Conservation (phyloP, 2,888 invertebrate genomes). For the Torymus texanus region DNA sequence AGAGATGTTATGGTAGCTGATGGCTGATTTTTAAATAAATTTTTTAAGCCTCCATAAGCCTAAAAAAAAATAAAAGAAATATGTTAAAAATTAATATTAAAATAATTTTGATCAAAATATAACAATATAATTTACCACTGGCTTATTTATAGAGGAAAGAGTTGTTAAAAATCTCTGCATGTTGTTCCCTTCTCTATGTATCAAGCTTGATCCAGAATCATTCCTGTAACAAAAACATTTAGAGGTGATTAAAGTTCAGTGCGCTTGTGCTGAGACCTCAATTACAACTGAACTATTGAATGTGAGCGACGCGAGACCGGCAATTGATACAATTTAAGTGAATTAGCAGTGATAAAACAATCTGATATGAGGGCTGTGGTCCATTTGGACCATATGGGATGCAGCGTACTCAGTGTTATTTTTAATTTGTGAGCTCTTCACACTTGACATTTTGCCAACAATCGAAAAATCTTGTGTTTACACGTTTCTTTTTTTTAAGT, state of each 20-base stretch:
- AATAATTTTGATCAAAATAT: neutral
- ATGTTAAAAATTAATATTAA: constrained; percentile 5
- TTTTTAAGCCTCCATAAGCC: constrained; percentile 56
- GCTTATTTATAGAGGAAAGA: constrained; percentile 44
- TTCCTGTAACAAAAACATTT: constrained; percentile 47
- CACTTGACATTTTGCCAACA: constrained; percentile 32
- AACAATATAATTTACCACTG: constrained; percentile 36
- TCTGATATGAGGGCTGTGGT: constrained; percentile 13
- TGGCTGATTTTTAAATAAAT: constrained; percentile 47
- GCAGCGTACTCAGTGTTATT: constrained; percentile 14
- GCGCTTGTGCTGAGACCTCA: constrained; percentile 16
- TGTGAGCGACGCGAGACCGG: constrained; percentile 22
- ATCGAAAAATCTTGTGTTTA: neutral
- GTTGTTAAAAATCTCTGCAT: constrained; percentile 42
- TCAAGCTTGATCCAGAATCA: constrained; percentile 22
- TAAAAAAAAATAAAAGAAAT: constrained; percentile 38
- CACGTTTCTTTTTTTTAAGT: constrained; percentile 4
- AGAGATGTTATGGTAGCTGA: constrained; percentile 61
- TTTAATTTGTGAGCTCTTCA: constrained; percentile 12
- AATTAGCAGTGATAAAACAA: constrained; percentile 50
- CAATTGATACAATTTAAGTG: constrained; percentile 51
- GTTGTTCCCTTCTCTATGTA: constrained; percentile 20
- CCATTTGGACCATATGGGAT: constrained; percentile 30
- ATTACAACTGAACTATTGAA: constrained; percentile 46
- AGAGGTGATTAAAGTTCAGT: constrained; percentile 39